Base-by-base conservation (phyloP, 2,888 invertebrate species). In the Coecobrya sp. region DNA sequence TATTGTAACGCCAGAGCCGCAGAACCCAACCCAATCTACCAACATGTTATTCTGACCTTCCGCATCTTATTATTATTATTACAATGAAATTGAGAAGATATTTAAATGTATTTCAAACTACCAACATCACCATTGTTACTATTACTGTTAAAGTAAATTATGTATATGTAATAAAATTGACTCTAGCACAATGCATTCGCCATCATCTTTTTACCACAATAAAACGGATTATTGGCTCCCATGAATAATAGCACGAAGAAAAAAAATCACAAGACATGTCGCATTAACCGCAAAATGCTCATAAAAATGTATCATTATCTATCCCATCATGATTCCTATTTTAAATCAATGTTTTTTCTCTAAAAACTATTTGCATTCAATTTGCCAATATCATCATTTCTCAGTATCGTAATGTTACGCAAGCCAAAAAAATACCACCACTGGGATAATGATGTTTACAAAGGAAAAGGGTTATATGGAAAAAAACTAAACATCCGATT, bases 31-130 rank as follows among this genome's bases (percentile, higher is more conserved):
- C 55, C 70, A 89, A 52, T 19, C 59, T 59, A 25, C 62, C 84
- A 84, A 68, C 70, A 55, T 86, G 89, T 52, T 92, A 73, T 84
- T 91, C 73, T 93, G 93, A 94, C 94, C 93, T 93, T 93, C 93
- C 93, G 92, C 91, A 93, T 93, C 82, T 79, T 87, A 86, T 86
- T 91, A 91, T 55, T 13, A 76, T 11, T 25, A 65, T n/a, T n/a
- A n/a, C n/a, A n/a, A n/a, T 16, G 65, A 65, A 65, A 65, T 30
- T 65, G 65, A 65, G 30, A 70, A 70, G 36, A 70, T 16, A 1
- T 52, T 76, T 22, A 16, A 79, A 52, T 7, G 25, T 27, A 27
- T 16, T 36, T 16, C 36, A 70, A 36, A 36, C 70, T 36, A 42
- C 30, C 30, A 25, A 16, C 11, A 30, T 19, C 3, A n/a, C n/a